Evolutionary conservation across 2,888 invertebrate species (phyloP), one percentile per base, ranked within the genome.

Genomic region (Morpho deidamia): DNA sequence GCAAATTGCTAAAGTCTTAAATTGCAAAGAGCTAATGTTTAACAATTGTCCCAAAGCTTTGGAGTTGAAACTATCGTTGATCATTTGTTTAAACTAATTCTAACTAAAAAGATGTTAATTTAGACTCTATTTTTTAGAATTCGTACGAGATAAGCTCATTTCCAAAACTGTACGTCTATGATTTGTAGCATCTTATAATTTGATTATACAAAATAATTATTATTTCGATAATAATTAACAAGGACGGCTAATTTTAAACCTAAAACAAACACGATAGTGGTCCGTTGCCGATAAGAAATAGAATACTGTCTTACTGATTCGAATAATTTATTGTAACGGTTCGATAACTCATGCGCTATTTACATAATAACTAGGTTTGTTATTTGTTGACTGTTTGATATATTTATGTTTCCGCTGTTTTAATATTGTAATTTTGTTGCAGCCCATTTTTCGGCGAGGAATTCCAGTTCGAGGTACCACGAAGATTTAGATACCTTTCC

Each of bases 391-490:
- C 46, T 46, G 11, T 11, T 23, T 12, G 8, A 38, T 35, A 39
- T 41, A n/a, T 51, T 41, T 45, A 7, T 11, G 3, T 38, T 54
- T 64, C 32, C 32, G 41, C 44, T 11, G 5, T 44, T 12, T 14
- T 50, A 8, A 53, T 49, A 10, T 12, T 8, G n/a, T 11, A 59
- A 51, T 66, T 59, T 79, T 69, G 69, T 94, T 92, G 65, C 82
- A 95, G 95, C 79, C 97, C 97, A 64, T 97, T 97, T 85, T 97
- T 96, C 81, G 96, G 96, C 59, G 97, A 97, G 79, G 97, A 97
- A 83, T 97, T 96, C 88, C 95, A 96, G 80, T 97, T 97, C 78
- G 96, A 97, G 83, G 96, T 97, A 65, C 97, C 97, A 47, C 91
- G 96, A 69, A 93, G 94, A 81, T 97, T 97, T 88, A 93, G 97